Percentiles rank a stretch among this genome's conserved stretches.
Conservation (phyloP, 2,797 vertebrate genomes). For the Sebastes miniatus region DNA sequence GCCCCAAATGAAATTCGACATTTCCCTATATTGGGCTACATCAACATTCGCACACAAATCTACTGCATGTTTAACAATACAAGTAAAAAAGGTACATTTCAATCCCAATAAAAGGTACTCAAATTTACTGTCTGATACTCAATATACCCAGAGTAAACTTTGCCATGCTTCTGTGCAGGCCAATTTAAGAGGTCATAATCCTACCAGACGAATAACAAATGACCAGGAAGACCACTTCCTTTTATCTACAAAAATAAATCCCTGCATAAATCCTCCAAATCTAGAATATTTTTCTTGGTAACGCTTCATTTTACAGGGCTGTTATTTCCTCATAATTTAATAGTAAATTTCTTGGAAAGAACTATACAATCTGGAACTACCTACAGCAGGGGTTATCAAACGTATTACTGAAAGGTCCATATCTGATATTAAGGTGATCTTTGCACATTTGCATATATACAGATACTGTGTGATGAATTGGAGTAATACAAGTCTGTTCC, state of each 20-base stretch:
- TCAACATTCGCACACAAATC: neutral
- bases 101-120: neutral
- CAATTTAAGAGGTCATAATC: neutral
- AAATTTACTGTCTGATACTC: neutral
- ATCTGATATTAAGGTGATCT: neutral
- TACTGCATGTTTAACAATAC: neutral
- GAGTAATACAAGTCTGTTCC: no score
- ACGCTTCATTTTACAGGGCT: neutral
- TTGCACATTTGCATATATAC: neutral
- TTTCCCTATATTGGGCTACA: neutral
- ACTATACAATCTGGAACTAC: no score
- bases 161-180: neutral
- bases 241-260: neutral
- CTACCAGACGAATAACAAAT: neutral
- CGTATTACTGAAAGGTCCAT: no score
- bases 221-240: neutral
- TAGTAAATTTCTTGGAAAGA: neutral
- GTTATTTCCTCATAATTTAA: neutral
- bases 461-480: neutral
- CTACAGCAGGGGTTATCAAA: no score
- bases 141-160: neutral
- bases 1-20: neutral
- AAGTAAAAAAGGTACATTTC: neutral
- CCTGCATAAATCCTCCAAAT: neutral
- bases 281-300: neutral